A percentile compares a stretch with the other conserved stretches of the same genome.
phyloP scores from a whole-genome alignment of 35 echinoderm and acorn worm genomes.

The Lytechinus variegatus region DNA sequence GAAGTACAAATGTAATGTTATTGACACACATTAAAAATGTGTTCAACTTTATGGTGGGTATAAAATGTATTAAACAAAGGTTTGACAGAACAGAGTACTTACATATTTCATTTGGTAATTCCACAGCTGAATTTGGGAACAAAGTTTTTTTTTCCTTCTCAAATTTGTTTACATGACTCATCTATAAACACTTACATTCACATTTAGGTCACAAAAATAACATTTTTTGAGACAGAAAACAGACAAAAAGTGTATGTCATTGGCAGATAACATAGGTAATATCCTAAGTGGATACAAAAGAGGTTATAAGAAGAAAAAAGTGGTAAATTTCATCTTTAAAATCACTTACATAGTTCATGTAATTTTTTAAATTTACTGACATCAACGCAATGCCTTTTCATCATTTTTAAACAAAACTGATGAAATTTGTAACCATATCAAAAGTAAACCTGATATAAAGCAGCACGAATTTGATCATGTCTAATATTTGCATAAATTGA shows the following conservation, averaged over 20 bases:
- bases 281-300: not conserved
- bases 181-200: not conserved
- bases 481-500: too few species aligned
- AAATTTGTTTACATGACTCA: not conserved
- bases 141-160: not conserved
- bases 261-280: not conserved
- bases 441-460: too few species aligned
- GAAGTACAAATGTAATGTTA: too few species aligned
- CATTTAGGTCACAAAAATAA: not conserved
- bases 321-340: too few species aligned
- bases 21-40: too few species aligned
- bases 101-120: not conserved
- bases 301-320: not conserved
- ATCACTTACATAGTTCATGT: too few species aligned
- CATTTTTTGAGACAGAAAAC: not conserved
- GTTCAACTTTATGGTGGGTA: too few species aligned
- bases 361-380: too few species aligned
- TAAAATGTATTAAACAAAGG: not conserved
- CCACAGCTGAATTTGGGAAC: not conserved
- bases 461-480: too few species aligned
- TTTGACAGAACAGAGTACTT: not conserved
- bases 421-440: too few species aligned
- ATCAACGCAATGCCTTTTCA: too few species aligned
- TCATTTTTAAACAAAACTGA: too few species aligned
- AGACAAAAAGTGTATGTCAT: not conserved